These are phyloP conservation scores for Drosophila mayaguana DNA, from an alignment of 2,888 invertebrate genomes.

Conservation along the genomic window DNA sequence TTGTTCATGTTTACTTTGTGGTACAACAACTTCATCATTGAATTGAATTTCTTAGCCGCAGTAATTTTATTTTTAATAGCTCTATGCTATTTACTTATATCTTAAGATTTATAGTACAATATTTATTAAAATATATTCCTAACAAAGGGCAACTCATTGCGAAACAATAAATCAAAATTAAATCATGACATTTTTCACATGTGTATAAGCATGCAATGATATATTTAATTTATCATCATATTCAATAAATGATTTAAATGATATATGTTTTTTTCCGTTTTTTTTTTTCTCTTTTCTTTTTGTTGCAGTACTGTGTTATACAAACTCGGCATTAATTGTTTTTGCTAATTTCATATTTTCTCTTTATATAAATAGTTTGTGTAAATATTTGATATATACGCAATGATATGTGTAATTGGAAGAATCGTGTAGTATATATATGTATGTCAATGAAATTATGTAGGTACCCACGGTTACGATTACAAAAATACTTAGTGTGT, in stretches of 20 bases:
- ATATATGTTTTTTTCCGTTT: conserved; percentile 7
- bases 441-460: conserved; percentile 51
- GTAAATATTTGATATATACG: conserved; percentile 58
- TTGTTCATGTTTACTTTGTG: conserved; percentile 33
- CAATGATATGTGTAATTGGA: conserved; percentile 79
- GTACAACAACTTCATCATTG: conserved; percentile 47
- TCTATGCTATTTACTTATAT: conserved; percentile 49
- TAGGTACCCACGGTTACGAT: conserved; percentile 44
- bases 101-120: conserved; percentile 50
- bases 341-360: conserved; percentile 33
- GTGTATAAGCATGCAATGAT: conserved; percentile 61
- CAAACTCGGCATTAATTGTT: conserved; percentile 25
- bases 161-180: conserved; percentile 46
- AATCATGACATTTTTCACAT: conserved; percentile 54
- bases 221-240: conserved; percentile 26
- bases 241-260: conserved; percentile 39
- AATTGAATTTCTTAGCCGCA: conserved; percentile 41
- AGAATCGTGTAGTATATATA: conserved; percentile 56
- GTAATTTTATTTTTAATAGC: conserved; percentile 30
- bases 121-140: conserved; percentile 58
- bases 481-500: conserved; percentile 35
- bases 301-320: conserved; percentile 20
- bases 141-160: conserved; percentile 48
- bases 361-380: conserved; percentile 46
- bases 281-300: conserved; percentile 12